Evolutionary conservation across 2,888 invertebrate genomes (phyloP).

Genomic region (Chrysina gloriosa): DNA sequence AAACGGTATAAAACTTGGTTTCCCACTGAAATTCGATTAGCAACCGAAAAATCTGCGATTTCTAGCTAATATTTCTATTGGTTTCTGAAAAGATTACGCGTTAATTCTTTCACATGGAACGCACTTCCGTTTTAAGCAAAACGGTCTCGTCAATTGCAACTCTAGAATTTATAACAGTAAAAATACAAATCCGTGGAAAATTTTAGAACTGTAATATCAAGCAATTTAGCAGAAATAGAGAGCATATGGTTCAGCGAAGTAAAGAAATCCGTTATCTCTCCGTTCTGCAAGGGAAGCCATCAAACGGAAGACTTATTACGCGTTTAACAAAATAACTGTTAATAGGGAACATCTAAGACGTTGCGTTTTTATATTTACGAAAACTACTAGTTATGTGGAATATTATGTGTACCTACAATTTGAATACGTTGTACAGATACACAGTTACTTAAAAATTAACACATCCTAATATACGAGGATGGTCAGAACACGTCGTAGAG

Average conservation of each 20-base stretch:
- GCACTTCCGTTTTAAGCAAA: too few relatives aligned
- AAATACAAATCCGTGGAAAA: not conserved
- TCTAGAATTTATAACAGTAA: not conserved
- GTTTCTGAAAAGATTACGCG: too few relatives aligned
- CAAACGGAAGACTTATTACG: constrained; percentile 25
- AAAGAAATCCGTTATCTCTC: constrained; percentile 19
- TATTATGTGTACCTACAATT: not conserved
- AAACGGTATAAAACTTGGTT: too few relatives aligned
- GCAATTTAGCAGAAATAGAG: constrained; percentile 13
- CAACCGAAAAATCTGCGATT: too few relatives aligned
- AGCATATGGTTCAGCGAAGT: constrained; percentile 29
- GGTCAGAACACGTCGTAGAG: constrained; percentile 13
- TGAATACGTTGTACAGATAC: not conserved
- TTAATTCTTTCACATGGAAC: too few relatives aligned
- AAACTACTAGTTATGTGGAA: constrained; percentile 13
- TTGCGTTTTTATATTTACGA: constrained; percentile 14
- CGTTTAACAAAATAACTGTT: constrained; percentile 30
- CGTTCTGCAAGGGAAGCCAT: constrained; percentile 32
- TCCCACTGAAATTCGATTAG: too few relatives aligned
- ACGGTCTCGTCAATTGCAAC: not conserved
- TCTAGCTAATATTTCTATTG: too few relatives aligned
- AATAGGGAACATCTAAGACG: constrained; percentile 17
- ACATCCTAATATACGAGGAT: constrained; percentile 17
- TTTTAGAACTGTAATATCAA: constrained; percentile 3
- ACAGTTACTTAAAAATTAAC: constrained; percentile 22